These are phyloP conservation scores for Macroglossus sobrinus DNA, from an alignment of 2,113 vertebrate species.

Conservation along the genomic window DNA sequence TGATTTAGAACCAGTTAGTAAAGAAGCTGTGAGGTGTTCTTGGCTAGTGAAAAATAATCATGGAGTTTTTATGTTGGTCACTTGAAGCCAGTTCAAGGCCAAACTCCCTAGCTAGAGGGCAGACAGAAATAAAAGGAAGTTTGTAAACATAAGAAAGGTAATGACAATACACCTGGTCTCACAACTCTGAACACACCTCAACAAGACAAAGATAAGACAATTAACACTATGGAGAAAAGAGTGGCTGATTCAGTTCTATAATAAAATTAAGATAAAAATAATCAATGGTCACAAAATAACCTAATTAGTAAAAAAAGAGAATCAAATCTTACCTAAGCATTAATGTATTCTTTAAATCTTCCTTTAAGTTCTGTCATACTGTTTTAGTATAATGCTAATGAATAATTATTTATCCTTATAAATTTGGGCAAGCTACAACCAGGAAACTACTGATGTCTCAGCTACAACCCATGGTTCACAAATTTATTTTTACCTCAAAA, in stretches of 20 bases:
- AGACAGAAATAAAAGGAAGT: neutral
- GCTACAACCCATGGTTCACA: neutral
- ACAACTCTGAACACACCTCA: neutral
- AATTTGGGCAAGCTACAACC: neutral
- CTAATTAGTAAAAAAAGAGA: neutral
- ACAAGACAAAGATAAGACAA: neutral
- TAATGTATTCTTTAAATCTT: neutral
- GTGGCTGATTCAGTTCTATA: neutral
- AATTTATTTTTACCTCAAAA: conserved; percentile 91
- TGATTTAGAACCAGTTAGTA: neutral
- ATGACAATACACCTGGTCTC: neutral
- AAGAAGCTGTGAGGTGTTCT: neutral
- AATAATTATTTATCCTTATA: neutral
- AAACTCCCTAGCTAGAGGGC: neutral
- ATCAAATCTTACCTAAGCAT: neutral
- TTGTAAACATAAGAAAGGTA: neutral
- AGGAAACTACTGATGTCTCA: neutral
- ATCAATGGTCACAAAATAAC: neutral
- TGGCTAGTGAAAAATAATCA: neutral
- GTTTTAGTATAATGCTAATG: neutral
- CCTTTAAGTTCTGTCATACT: neutral
- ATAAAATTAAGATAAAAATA: neutral
- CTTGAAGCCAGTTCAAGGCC: neutral
- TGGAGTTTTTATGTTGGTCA: neutral
- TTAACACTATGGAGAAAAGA: neutral